A percentile compares a stretch with the other conserved stretches of the same genome.
phyloP scores from a whole-genome alignment of 2,113 vertebrate genomes.

The Addax nasomaculatus region DNA sequence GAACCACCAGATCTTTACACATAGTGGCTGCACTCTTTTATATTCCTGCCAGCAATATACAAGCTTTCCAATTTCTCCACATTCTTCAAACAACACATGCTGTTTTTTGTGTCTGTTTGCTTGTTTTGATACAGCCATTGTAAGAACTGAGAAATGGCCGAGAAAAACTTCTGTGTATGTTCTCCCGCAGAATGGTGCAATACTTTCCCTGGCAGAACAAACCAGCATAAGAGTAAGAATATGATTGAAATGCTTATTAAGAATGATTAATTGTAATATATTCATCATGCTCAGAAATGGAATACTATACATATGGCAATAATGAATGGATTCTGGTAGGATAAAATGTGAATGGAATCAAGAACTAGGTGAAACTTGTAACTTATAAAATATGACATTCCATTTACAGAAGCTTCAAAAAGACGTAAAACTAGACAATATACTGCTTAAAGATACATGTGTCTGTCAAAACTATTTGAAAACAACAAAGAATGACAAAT shows the following conservation, averaged over 20 bases:
- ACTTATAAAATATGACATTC: neutral
- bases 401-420: slow-evolving; percentile 9
- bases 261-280: neutral
- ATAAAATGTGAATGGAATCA: neutral
- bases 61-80: neutral
- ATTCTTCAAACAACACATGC: neutral
- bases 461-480: neutral
- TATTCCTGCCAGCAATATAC: neutral
- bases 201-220: neutral
- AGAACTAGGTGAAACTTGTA: neutral
- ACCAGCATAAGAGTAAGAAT: neutral
- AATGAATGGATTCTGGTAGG: neutral
- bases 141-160: neutral
- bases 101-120: neutral
- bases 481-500: neutral
- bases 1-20: neutral
- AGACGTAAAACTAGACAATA: neutral
- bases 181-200: neutral
- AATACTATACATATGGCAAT: neutral
- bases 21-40: neutral
- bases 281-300: neutral
- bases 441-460: neutral
- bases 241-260: neutral
- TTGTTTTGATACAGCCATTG: neutral
- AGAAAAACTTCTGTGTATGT: neutral